These are phyloP conservation scores for Acinonyx jubatus DNA, from an alignment of 2,113 vertebrate genomes.

Conservation along the genomic window DNA sequence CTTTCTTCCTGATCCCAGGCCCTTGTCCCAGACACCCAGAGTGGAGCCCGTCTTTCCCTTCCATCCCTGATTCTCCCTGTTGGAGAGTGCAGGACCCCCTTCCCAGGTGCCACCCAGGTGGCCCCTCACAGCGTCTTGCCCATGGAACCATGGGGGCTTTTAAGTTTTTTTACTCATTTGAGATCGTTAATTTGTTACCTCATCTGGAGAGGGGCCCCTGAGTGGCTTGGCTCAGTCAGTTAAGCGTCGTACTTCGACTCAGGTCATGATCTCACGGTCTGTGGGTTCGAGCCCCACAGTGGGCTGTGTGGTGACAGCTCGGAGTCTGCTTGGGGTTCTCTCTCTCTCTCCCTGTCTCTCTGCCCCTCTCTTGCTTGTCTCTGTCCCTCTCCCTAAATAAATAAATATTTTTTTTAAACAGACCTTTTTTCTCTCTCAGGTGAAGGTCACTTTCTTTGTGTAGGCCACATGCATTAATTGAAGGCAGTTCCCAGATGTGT, in stretches of 20 bases:
- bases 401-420: neutral
- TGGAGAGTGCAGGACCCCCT: neutral
- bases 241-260: neutral
- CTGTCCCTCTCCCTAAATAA: neutral
- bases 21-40: neutral
- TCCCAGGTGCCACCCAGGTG: neutral
- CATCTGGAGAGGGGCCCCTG: neutral
- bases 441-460: fast-evolving
- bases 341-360: neutral
- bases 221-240: neutral
- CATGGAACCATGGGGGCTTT: neutral
- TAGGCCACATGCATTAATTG: fast-evolving
- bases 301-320: neutral
- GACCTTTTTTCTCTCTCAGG: neutral
- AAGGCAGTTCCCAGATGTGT: fast-evolving
- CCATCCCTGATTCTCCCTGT: fast-evolving
- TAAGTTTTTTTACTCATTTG: neutral
- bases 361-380: too few species aligned
- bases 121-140: neutral
- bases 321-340: neutral
- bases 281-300: neutral
- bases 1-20: neutral
- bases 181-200: neutral
- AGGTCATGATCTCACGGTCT: neutral
- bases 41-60: too few species aligned